These are phyloP conservation scores for Gavialis gangeticus DNA, from an alignment of 2,113 vertebrate species.

Conservation along the genomic window DNA sequence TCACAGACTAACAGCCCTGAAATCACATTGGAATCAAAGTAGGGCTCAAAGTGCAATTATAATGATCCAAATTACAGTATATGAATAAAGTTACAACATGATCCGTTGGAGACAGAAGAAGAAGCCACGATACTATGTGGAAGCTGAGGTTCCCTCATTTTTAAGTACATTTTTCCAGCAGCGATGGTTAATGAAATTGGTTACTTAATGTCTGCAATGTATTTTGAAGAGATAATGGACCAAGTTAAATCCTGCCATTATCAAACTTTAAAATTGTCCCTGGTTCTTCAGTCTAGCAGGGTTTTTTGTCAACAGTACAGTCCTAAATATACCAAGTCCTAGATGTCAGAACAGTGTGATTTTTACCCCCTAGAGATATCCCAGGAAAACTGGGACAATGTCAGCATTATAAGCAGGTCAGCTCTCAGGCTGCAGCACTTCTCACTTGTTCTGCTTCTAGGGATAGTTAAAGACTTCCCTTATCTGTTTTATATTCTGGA, in stretches of 20 bases:
- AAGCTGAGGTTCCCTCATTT: neutral
- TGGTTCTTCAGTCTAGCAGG: neutral
- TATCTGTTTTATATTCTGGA: neutral
- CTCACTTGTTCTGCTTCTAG: neutral
- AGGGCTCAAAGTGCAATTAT: neutral
- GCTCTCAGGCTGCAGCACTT: accelerated
- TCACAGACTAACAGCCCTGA: neutral
- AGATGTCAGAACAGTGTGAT: neutral
- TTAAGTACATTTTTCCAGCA: neutral
- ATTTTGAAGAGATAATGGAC: neutral
- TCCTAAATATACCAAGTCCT: neutral
- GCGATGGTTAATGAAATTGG: neutral
- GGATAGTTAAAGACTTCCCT: neutral
- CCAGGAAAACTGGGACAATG: neutral
- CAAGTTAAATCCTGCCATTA: neutral
- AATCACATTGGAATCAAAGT: neutral
- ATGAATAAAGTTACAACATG: neutral
- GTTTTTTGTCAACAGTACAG: neutral
- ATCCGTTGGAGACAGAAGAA: neutral
- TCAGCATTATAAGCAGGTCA: neutral
- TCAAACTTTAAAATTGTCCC: neutral
- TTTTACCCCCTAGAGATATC: neutral
- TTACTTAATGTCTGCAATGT: conserved; percentile 1
- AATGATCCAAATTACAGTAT: accelerated
- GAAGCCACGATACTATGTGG: neutral